Conservation (phyloP, 2,113 vertebrate genomes). For the Tachysurus vachellii region DNA sequence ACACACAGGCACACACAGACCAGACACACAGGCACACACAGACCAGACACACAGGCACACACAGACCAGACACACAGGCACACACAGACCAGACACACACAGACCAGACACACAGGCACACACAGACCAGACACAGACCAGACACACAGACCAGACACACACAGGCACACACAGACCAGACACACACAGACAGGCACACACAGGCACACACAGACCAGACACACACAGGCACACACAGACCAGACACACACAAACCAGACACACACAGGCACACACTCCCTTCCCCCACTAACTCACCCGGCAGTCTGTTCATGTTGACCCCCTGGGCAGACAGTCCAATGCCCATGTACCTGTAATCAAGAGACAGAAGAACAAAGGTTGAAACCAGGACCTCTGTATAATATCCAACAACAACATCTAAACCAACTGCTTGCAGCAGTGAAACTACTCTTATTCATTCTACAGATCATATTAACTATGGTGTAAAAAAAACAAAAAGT, state of each 20-base stretch:
- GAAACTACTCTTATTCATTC: not conserved
- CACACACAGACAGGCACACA: no score
- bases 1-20: no score
- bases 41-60: no score
- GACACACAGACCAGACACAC: no score
- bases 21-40: no score
- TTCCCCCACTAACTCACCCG: constrained; percentile 81
- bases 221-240: not conserved
- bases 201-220: no score
- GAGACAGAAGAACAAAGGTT: constrained; percentile 53
- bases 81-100: no score
- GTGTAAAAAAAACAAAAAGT: not conserved
- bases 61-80: no score
- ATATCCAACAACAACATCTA: not conserved
- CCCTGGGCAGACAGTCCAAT: constrained; percentile 98
- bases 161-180: no score
- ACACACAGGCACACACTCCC: not conserved
- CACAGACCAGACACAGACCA: no score
- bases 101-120: no score
- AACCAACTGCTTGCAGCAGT: not conserved
- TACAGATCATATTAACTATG: not conserved
- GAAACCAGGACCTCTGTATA: not conserved
- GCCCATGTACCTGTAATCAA: constrained; percentile 92
- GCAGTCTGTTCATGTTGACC: constrained; percentile 99
- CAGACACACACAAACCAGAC: constrained; percentile 13